Base-by-base conservation (phyloP, 2,888 invertebrate species). In the Endotricha flammealis region DNA sequence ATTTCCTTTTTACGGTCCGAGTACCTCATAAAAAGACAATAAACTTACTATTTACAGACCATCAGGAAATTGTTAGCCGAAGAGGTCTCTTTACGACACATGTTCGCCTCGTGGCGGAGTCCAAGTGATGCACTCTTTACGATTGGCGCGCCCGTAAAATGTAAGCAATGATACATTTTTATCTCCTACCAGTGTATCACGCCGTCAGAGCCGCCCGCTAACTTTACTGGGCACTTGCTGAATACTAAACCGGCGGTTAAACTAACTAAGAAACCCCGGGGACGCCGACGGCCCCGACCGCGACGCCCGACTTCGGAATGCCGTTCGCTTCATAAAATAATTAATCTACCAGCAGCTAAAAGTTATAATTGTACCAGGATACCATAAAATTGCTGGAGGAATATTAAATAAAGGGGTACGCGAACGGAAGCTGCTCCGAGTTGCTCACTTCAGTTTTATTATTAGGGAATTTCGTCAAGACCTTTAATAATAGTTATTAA, bases 1-100 rank as follows among this genome's bases (percentile, higher is more conserved):
- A 87, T 87, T 87, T 86, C 87, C 80, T 87, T 87, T 87, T 87
- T 87, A 87, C 83, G 86, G 83, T 83, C 85, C 81, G 85, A 87
- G 87, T 87, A 87, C 86, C 87, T 87, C 87, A 87, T 87, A 87
- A 87, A 87, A 87, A 85, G 81, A 86, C 86, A 86, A 81, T 87
- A 87, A 87, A 87, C 85, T 86, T 86, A 86, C 86, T 87, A 87
- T 87, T 87, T 87, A 87, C 86, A 87, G 87, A 85, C 86, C 86
- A 86, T 86, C 86, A 85, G 86, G 86, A 86, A 86, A 86, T 86
- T 86, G 86, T 86, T 86, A 86, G 85, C 70, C 81, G 82, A 80
- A 86, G 86, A 86, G 86, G 85, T 83, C 83, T 77, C 86, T 86
- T 86, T 82, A 86, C 86, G 85, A 83, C 83, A 79, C 82, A 81